phyloP scores from a whole-genome alignment of 2,888 invertebrate species.

The Cinara cedri region DNA sequence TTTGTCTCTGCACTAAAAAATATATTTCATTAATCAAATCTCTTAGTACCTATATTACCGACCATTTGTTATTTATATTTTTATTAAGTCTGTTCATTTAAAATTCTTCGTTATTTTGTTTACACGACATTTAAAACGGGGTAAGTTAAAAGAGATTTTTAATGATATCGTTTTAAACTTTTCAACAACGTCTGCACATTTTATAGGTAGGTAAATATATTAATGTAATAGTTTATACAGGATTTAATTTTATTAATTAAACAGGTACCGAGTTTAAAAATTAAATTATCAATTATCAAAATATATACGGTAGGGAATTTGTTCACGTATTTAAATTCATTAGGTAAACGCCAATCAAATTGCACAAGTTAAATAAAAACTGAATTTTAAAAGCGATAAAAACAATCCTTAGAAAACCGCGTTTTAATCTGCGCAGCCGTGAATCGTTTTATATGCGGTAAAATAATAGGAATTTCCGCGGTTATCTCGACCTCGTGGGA shows the following conservation, averaged over 20 bases:
- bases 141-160: conserved; percentile 22
- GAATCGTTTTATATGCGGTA: too few species aligned
- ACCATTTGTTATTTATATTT: neutral
- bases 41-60: too few species aligned
- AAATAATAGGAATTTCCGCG: too few species aligned
- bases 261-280: neutral
- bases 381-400: too few species aligned
- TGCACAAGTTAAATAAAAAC: too few species aligned
- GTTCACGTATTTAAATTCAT: neutral
- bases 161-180: conserved; percentile 25
- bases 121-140: neutral
- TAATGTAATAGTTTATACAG: conserved; percentile 15
- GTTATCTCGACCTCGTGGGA: too few species aligned
- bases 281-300: conserved; percentile 33
- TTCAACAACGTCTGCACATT: conserved; percentile 1
- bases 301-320: neutral
- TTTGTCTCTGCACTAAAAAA: too few species aligned
- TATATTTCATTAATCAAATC: too few species aligned
- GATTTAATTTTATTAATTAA: conserved; percentile 29
- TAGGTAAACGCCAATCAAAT: too few species aligned
- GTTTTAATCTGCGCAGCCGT: too few species aligned
- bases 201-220: too few species aligned
- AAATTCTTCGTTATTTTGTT: conserved; percentile 6
- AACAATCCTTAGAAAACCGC: too few species aligned
- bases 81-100: conserved; percentile 3